Conservation (phyloP, 2,113 vertebrate genomes). For the Ardeotis arabs region DNA sequence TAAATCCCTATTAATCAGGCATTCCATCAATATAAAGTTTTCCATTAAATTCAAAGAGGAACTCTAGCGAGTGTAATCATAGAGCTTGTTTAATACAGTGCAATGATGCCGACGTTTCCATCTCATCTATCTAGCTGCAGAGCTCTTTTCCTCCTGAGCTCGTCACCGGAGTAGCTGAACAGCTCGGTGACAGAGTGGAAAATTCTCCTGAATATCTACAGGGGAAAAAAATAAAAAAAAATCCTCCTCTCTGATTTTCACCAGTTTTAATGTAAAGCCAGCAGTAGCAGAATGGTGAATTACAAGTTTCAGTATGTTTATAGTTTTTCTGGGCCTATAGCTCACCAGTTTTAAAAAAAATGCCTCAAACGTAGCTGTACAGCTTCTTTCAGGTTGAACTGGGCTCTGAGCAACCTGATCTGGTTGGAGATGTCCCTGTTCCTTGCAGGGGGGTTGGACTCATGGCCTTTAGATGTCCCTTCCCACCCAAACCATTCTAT, state of each 20-base stretch:
- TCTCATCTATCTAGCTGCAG: slow-evolving; percentile 29
- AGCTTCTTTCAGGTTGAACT: neutral
- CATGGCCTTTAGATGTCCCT: too few species aligned
- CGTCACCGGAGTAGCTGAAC: neutral
- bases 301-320: neutral
- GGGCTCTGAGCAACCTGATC: too few species aligned
- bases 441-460: too few species aligned
- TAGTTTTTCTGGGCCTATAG: neutral
- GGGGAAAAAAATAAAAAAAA: neutral
- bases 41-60: slow-evolving; percentile 56
- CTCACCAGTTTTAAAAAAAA: neutral
- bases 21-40: slow-evolving; percentile 48
- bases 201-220: neutral
- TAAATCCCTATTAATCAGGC: slow-evolving; percentile 62
- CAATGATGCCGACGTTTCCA: slow-evolving; percentile 36
- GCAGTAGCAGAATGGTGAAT: neutral
- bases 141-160: slow-evolving; percentile 16
- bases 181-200: slow-evolving; percentile 21
- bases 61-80: slow-evolving; percentile 19
- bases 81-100: slow-evolving; percentile 48
- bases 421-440: too few species aligned
- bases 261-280: neutral
- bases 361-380: neutral
- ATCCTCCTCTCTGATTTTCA: neutral
- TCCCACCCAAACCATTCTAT: too few species aligned